These are phyloP conservation scores for Parnassius apollo DNA, from an alignment of 2,888 invertebrate species.

Conservation along the genomic window DNA sequence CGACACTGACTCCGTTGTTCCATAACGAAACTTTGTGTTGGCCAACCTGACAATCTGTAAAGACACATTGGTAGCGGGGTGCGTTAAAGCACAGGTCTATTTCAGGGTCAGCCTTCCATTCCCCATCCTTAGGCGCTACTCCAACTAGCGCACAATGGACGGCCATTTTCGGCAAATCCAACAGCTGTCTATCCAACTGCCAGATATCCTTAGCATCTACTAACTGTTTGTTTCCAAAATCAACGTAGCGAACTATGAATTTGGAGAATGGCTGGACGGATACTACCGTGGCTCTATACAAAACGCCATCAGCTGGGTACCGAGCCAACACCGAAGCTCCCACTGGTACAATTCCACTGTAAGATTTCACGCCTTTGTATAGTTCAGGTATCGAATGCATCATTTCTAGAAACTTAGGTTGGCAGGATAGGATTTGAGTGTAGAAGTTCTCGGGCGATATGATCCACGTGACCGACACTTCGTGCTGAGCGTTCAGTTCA, in stretches of 20 bases:
- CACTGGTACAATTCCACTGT: slow-evolving; percentile 64
- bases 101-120: slow-evolving; percentile 79
- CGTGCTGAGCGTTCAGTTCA: slow-evolving; percentile 76
- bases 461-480: slow-evolving; percentile 87
- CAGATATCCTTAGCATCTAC: slow-evolving; percentile 85
- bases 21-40: slow-evolving; percentile 73
- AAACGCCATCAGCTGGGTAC: slow-evolving; percentile 85
- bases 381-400: slow-evolving; percentile 86
- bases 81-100: slow-evolving; percentile 83
- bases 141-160: slow-evolving; percentile 84
- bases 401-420: slow-evolving; percentile 83
- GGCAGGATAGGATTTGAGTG: slow-evolving; percentile 77
- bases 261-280: slow-evolving; percentile 80
- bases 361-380: slow-evolving; percentile 80
- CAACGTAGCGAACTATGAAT: slow-evolving; percentile 86
- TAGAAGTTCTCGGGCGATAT: slow-evolving; percentile 87
- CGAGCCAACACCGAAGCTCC: slow-evolving; percentile 86
- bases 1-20: slow-evolving; percentile 71
- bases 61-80: slow-evolving; percentile 80
- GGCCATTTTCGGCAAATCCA: slow-evolving; percentile 86
- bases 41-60: slow-evolving; percentile 72
- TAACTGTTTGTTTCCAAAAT: slow-evolving; percentile 87
- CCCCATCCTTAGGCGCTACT: slow-evolving; percentile 79
- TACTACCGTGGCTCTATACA: slow-evolving; percentile 86
- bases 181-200: slow-evolving; percentile 84